Evolutionary conservation across 2,888 invertebrate species (phyloP).

Genomic region (Metellina segmentata): DNA sequence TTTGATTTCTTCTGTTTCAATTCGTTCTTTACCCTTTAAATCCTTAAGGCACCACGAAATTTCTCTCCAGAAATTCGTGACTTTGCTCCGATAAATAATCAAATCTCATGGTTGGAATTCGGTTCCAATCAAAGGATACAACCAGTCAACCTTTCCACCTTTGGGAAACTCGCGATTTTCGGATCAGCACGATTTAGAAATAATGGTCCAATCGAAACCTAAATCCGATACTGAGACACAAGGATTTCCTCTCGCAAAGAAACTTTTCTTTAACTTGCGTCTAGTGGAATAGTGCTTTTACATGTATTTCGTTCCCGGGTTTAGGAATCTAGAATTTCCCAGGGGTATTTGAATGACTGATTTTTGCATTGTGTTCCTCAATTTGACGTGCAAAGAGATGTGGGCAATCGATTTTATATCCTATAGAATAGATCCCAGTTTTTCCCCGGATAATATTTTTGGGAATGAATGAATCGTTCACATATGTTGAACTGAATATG

Average conservation of each 20-base stretch:
- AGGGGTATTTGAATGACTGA: neutral
- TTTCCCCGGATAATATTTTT: too few relatives aligned
- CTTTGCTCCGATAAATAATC: neutral
- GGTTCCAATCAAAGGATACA: neutral
- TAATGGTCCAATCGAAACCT: neutral
- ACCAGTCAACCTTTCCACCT: neutral
- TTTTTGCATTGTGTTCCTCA: neutral
- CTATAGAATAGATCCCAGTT: too few relatives aligned
- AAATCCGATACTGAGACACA: neutral
- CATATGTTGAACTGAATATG: too few relatives aligned
- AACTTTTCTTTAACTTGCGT: neutral
- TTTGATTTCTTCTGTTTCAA: too few relatives aligned
- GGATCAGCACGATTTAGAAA: neutral
- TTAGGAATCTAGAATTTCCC: neutral
- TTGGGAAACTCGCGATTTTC: neutral
- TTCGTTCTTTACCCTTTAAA: neutral
- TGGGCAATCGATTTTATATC: too few relatives aligned
- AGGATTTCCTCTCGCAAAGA: neutral
- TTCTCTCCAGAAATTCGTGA: neutral
- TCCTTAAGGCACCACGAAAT: neutral
- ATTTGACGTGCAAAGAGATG: neutral
- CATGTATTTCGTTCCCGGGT: neutral
- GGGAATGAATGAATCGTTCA: too few relatives aligned
- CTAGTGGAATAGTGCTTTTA: neutral
- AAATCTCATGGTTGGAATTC: neutral